Evolutionary conservation across 2,113 vertebrate genomes (phyloP).

Genomic region (Leucosticte australis): DNA sequence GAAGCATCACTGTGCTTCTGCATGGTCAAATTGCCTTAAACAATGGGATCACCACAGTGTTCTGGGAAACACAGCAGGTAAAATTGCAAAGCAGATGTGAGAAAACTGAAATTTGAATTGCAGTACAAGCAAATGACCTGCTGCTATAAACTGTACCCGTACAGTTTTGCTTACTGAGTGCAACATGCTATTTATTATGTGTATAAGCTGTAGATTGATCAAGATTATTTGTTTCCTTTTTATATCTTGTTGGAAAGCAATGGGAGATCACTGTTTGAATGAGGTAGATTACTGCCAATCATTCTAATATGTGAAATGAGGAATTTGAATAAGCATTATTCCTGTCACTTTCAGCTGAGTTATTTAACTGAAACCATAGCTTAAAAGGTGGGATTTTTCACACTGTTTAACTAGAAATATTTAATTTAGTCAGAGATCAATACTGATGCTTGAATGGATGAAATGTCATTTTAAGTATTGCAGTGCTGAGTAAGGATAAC

Average conservation of each 20-base stretch:
- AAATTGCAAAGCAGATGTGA: background rate
- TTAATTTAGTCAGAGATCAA: background rate
- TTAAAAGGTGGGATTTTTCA: background rate
- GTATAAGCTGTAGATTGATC: constrained; percentile 6
- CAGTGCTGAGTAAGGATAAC: background rate
- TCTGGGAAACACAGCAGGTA: background rate
- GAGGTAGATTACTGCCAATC: background rate
- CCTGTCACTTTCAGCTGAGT: background rate
- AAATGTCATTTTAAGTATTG: background rate
- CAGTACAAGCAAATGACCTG: constrained; percentile 1
- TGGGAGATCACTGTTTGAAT: constrained; percentile 14
- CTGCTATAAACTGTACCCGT: constrained; percentile 34
- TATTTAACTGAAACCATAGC: background rate
- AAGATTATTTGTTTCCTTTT: constrained; percentile 50
- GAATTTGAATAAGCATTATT: background rate
- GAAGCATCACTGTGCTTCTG: background rate
- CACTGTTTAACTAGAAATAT: background rate
- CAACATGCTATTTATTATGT: background rate
- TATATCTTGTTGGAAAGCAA: constrained; percentile 13
- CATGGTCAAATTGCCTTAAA: background rate
- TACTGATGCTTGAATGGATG: background rate
- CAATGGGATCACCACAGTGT: background rate
- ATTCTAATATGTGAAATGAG: background rate
- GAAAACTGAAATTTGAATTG: constrained; percentile 34
- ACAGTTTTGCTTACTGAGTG: constrained; percentile 2